A percentile compares a stretch with the other conserved stretches of the same genome.
These are phyloP conservation scores for Stichodactyla mertensii DNA, from an alignment of 64 coral and sea anemone species.

Conservation along the genomic window DNA sequence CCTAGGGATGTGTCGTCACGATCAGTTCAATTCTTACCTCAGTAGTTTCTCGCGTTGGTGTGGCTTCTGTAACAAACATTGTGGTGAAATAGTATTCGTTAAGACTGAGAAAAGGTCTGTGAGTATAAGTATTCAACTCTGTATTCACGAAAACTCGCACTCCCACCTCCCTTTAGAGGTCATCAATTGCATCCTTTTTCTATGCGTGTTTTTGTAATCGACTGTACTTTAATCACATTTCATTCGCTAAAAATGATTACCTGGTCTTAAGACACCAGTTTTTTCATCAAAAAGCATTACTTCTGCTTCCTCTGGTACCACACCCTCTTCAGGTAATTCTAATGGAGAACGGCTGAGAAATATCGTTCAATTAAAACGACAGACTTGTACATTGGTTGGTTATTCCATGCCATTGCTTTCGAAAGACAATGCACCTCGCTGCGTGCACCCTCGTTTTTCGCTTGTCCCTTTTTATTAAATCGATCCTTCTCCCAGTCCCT, in stretches of 20 bases:
- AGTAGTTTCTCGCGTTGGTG: not conserved
- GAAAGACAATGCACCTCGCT: too few species aligned
- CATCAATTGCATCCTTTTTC: too few species aligned
- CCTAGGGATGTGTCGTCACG: not conserved
- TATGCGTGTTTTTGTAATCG: too few species aligned
- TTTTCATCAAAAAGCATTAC: constrained; percentile 17
- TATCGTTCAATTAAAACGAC: not conserved
- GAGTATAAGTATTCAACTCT: too few species aligned
- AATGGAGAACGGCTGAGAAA: constrained; percentile 6
- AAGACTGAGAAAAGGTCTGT: not conserved
- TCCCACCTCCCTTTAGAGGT: too few species aligned
- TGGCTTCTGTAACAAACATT: not conserved
- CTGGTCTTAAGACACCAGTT: constrained; percentile 10
- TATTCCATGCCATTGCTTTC: too few species aligned
- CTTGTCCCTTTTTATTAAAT: too few species aligned
- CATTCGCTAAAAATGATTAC: not conserved
- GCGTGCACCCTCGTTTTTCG: too few species aligned
- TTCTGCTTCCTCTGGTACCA: not conserved
- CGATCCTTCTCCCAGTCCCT: too few species aligned
- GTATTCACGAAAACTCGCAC: too few species aligned
- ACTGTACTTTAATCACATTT: not conserved
- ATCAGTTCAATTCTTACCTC: not conserved
- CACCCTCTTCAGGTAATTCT: not conserved
- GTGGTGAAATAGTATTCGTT: not conserved
- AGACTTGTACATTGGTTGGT: too few species aligned